These are phyloP conservation scores for Cheirogaleus medius DNA, from an alignment of 2,113 vertebrate species.

Conservation along the genomic window DNA sequence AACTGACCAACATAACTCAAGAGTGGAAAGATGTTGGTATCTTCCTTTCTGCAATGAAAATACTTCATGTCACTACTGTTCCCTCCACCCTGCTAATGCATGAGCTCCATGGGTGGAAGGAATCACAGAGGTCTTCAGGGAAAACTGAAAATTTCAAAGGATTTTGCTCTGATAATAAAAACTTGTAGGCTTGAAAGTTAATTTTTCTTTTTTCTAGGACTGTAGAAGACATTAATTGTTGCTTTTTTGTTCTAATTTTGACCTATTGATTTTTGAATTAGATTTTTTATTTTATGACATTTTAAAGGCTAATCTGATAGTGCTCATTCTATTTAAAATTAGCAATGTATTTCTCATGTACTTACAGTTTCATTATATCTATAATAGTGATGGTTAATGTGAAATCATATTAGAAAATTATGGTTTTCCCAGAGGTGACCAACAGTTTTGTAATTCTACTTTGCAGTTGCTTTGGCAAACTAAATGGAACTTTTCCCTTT, in stretches of 20 bases:
- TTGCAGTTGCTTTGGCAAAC: background rate
- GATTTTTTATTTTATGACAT: slow-evolving; percentile 2
- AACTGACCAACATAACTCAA: background rate
- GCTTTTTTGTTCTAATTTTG: background rate
- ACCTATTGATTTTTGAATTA: background rate
- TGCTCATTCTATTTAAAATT: background rate
- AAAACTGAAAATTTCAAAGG: background rate
- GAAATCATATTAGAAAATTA: background rate
- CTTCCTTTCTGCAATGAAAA: background rate
- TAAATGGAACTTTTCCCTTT: background rate
- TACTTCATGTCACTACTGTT: background rate
- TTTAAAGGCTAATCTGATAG: background rate
- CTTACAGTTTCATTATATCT: background rate
- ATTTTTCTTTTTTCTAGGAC: background rate
- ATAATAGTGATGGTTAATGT: background rate
- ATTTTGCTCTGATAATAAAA: background rate
- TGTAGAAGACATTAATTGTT: background rate
- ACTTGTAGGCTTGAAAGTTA: background rate
- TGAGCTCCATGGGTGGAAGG: background rate
- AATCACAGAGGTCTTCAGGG: background rate
- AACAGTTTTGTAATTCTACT: background rate
- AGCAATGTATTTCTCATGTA: background rate
- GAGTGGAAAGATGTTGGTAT: background rate
- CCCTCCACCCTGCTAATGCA: background rate
- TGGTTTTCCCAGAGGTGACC: background rate